These are phyloP conservation scores for Callimico goeldii DNA, from an alignment of 2,797 vertebrate species.

Conservation along the genomic window DNA sequence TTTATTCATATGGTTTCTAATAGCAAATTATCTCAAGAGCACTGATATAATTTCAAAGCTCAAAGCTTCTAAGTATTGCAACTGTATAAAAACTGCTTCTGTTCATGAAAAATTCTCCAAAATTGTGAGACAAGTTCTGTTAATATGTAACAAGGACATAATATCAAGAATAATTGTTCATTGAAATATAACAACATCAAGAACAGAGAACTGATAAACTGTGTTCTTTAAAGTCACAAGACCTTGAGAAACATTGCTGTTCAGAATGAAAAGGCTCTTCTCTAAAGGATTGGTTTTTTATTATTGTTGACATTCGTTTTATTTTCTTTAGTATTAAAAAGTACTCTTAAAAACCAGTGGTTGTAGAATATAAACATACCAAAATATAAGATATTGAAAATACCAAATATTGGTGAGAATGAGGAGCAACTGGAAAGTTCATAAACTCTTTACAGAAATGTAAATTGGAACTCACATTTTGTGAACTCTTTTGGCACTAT, in stretches of 20 bases:
- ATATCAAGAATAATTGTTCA: slow-evolving; percentile 28
- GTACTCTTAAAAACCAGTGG: not conserved
- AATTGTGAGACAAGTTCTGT: not conserved
- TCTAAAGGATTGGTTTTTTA: not conserved
- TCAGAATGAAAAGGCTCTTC: slow-evolving; percentile 21
- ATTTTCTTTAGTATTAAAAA: slow-evolving; percentile 37
- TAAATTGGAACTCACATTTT: not conserved
- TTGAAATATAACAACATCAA: not conserved
- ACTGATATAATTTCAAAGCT: not conserved
- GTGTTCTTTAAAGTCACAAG: not conserved
- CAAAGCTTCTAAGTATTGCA: not conserved
- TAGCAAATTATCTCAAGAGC: not conserved
- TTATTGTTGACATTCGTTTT: not conserved
- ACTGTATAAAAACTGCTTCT: not conserved
- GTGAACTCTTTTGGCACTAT: not conserved
- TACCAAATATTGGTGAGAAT: not conserved
- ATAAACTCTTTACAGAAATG: not conserved
- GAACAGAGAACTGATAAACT: slow-evolving; percentile 38
- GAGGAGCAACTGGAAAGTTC: not conserved
- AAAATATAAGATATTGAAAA: slow-evolving; percentile 46
- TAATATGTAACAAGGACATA: slow-evolving; percentile 12
- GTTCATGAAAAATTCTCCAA: not conserved
- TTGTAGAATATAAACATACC: not conserved
- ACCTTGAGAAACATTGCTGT: slow-evolving; percentile 51
- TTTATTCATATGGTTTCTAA: slow-evolving; percentile 8